Percentiles rank a stretch among this genome's conserved stretches.
These are phyloP conservation scores for Ciconia maguari DNA, from an alignment of 2,113 vertebrate species.

Conservation along the genomic window DNA sequence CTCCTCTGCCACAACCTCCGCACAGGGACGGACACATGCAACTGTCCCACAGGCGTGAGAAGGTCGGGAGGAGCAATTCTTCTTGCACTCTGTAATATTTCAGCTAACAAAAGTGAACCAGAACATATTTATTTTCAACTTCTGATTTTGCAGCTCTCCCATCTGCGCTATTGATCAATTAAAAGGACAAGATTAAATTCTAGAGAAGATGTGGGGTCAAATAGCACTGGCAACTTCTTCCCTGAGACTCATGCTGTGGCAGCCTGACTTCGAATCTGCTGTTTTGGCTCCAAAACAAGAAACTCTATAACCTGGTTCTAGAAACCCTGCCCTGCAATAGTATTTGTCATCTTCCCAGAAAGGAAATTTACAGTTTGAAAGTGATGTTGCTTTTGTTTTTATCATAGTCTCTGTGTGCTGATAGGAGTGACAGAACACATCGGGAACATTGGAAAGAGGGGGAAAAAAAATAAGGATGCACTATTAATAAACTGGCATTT, in stretches of 20 bases:
- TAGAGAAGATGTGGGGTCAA: background rate
- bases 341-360: background rate
- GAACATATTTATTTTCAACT: background rate
- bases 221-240: background rate
- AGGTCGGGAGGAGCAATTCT: background rate
- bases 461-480: background rate
- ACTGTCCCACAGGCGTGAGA: rapidly evolving
- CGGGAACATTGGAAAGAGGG: background rate
- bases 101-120: background rate
- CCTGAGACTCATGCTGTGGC: background rate
- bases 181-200: slow-evolving; percentile 14
- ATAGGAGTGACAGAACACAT: background rate
- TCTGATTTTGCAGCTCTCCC: background rate
- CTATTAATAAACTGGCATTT: slow-evolving; percentile 12
- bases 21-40: rapidly evolving
- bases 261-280: background rate
- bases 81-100: background rate
- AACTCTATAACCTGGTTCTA: background rate
- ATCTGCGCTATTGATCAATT: background rate
- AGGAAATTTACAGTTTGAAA: background rate
- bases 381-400: background rate
- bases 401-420: background rate
- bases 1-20: background rate
- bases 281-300: background rate
- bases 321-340: background rate